Evolutionary conservation across 2,888 invertebrate genomes (phyloP), one percentile per base, ranked within the genome.

Genomic region (Melieria omissa): DNA sequence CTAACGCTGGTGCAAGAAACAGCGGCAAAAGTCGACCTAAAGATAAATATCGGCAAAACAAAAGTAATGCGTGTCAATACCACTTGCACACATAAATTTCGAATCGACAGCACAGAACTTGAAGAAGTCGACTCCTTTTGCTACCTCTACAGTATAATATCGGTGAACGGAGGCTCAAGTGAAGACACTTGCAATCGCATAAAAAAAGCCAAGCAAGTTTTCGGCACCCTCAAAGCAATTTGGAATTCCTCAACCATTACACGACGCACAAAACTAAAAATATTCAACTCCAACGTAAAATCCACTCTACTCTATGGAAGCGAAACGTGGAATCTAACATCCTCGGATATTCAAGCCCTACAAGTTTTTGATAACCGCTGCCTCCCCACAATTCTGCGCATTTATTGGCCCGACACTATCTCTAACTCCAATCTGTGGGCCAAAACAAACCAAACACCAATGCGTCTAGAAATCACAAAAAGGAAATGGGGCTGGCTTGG

Each of bases 401-500:
- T 29, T 3, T 29, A 29, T 29, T 29, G 29, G 29, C 29, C 29
- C 29, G 29, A 29, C 29, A 29, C 29, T 29, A 29, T 29, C 29
- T 29, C 29, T 29, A 29, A 29, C 3, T 3, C 29, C 29, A 2
- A 29, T 29, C 29, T 29, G 29, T 29, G 29, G 29, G 29, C 29
- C 1, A 29, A 29, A 29, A 29, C 29, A 29, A 29, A 29, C 29
- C 29, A 29, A 29, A 29, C 29, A 29, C 3, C 29, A 29, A 29
- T 29, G 29, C 29, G 29, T 29, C 29, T 29, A 29, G 29, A 29
- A 29, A 29, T 29, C 3, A 29, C 29, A 29, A 29, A 29, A 29
- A 29, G 61, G 61, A 61, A 61, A 61, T 61, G 61, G 44, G 61
- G 45, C 16, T 61, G 61, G n/a, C 61, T 4, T 45, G 61, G 45